Conservation (phyloP, 2,113 vertebrate species). For the Plecturocebus donacophilus region DNA sequence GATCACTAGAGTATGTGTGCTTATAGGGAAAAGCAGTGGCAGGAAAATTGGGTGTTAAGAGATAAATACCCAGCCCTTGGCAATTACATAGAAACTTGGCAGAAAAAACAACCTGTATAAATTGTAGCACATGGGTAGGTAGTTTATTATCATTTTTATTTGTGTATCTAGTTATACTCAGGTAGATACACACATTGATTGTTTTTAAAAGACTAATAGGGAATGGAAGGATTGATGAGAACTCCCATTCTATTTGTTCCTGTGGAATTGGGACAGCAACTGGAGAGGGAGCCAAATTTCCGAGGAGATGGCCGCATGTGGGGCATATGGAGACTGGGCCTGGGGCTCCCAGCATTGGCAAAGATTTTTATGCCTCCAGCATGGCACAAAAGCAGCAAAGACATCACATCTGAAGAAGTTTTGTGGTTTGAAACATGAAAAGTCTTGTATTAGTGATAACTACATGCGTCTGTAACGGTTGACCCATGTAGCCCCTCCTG, state of each 20-base stretch:
- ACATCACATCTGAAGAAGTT: not conserved
- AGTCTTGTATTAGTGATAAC: not conserved
- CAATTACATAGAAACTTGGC: not conserved
- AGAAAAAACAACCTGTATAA: not conserved
- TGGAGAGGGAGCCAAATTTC: not conserved
- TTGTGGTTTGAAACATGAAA: not conserved
- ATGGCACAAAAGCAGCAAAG: not conserved
- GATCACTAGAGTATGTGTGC: not conserved
- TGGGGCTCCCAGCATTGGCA: not conserved
- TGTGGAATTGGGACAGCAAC: not conserved
- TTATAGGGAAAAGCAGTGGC: too few species aligned
- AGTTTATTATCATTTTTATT: constrained; percentile 14
- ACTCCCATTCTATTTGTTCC: not conserved
- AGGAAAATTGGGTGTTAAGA: not conserved
- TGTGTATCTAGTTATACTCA: not conserved
- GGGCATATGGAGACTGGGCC: not conserved
- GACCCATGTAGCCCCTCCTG: not conserved
- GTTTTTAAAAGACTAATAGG: not conserved
- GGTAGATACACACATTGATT: not conserved
- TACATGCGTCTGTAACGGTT: not conserved
- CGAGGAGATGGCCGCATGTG: not conserved
- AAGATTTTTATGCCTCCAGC: not conserved
- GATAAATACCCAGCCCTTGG: not conserved
- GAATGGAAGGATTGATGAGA: not conserved
- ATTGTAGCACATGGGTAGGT: not conserved